Evolutionary conservation across 2,888 invertebrate genomes (phyloP).

Genomic region (Marronus borbonicus): DNA sequence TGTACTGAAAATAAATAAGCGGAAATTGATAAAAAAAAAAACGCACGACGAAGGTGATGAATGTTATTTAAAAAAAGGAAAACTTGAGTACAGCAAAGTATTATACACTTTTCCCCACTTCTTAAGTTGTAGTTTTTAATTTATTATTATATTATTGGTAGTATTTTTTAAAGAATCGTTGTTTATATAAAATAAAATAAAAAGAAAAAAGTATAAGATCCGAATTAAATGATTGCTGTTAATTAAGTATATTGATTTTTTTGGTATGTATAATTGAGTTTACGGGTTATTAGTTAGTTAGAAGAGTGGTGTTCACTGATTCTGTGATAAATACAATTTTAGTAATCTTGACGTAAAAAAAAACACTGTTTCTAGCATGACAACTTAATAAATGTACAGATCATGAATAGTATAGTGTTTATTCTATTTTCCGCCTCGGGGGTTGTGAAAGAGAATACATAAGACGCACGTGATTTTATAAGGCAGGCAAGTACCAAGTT

Average conservation of each 20-base stretch:
- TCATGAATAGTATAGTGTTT: constrained; percentile 50
- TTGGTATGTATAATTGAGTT: constrained; percentile 64
- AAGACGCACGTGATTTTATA: not conserved
- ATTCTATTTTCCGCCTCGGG: constrained; percentile 8
- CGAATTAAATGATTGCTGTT: constrained; percentile 52
- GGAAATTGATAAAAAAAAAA: constrained; percentile 38
- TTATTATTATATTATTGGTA: constrained; percentile 48
- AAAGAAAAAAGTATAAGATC: constrained; percentile 42
- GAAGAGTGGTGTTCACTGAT: constrained; percentile 70
- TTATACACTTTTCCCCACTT: constrained; percentile 48
- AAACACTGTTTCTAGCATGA: constrained; percentile 71
- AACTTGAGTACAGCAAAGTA: constrained; percentile 46
- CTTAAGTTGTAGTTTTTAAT: constrained; percentile 51
- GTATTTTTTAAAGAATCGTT: constrained; percentile 43
- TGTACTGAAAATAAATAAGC: constrained; percentile 49
- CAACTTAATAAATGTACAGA: constrained; percentile 69
- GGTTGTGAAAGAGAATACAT: not conserved
- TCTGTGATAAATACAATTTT: constrained; percentile 72
- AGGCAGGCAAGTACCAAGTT: not conserved
- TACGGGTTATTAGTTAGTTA: constrained; percentile 69
- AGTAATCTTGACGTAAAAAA: constrained; percentile 68
- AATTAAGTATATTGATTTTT: constrained; percentile 50
- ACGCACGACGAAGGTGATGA: constrained; percentile 25
- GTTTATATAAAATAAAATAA: constrained; percentile 46
- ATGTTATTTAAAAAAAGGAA: not conserved